These are phyloP conservation scores for Fragum whitleyi DNA, from an alignment of 2,888 invertebrate species.

Conservation along the genomic window DNA sequence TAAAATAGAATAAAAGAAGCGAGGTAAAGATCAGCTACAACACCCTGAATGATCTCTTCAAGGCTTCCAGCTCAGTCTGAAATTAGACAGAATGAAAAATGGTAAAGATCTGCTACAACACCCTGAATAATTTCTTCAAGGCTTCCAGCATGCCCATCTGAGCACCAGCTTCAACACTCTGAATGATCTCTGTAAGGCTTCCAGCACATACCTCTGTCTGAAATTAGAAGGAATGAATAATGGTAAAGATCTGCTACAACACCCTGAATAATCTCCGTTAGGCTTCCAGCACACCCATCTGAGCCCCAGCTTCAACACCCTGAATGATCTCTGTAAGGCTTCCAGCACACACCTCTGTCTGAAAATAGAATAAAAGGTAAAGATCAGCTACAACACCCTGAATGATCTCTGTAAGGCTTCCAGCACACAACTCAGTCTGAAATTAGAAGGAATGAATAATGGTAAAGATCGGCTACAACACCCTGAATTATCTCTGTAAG, in stretches of 20 bases:
- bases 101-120: constrained; percentile 96
- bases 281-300: constrained; percentile 96
- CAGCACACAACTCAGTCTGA: constrained; percentile 96
- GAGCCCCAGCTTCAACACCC: constrained; percentile 96
- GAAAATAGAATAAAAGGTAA: no score
- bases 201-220: constrained; percentile 96
- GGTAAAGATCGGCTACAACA: constrained; percentile 94
- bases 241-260: constrained; percentile 95
- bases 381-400: constrained; percentile 97
- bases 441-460: constrained; percentile 85
- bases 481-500: constrained; percentile 97
- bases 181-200: constrained; percentile 96
- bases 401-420: constrained; percentile 96
- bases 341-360: constrained; percentile 96
- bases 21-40: constrained; percentile 96
- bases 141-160: constrained; percentile 96
- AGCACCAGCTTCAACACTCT: constrained; percentile 96
- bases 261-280: constrained; percentile 97
- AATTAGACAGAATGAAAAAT: no score
- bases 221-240: constrained; percentile 85
- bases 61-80: constrained; percentile 96
- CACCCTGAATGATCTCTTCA: constrained; percentile 97
- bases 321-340: constrained; percentile 97
- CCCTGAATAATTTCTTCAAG: constrained; percentile 97
- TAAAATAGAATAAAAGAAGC: no score